Evolutionary conservation across 1,140 invertebrate genomes (phyloP), one percentile per base, ranked within the genome.

Genomic region (Thalassaphorura encarpata): DNA sequence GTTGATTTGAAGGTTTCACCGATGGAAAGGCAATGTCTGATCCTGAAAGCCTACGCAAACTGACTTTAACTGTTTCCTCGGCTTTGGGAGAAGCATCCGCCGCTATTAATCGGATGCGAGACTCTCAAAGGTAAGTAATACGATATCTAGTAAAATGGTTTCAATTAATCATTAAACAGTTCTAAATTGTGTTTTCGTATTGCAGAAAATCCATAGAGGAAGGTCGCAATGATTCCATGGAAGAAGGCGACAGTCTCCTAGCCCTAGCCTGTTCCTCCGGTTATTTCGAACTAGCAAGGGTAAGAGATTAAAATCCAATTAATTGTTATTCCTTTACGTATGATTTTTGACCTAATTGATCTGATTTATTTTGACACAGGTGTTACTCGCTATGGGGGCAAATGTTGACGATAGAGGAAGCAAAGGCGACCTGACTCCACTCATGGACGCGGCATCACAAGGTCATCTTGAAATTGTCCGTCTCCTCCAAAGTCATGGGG

Each of bases 401-500:
- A 96, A 95, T 75, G 90, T 97, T 41, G 93, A 97, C 77, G 92
- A 97, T 71, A 78, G 92, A 41, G 92, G 93, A 28, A 87, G 91
- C 66, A 90, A 90, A 75, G 88, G 87, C 58, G 94, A 98, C 73
- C 95, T 90, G 69, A 97, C 94, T 54, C 93, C 93, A 24, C 74
- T 97, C 59, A 97, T 97, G 92, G 93, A 97, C 73, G 92, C 93
- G 54, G 89, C 92, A 31, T 90, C 84, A 69, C 89, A 90, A 52
- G 93, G 93, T 8, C 90, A 94, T 77, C 80, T 89, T 60, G 91
- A 97, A 70, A 96, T 97, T 68, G 93, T 97, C 27, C 81, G 84
- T 66, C 77, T 97, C 50, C 78, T 97, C 53, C 80, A 97, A 53
- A 83, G 83, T 65, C 89, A 97, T 75, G 85, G 87, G 66, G 93